Conservation (phyloP, 2,888 invertebrate genomes). For the Amphipyra tragopoginis region DNA sequence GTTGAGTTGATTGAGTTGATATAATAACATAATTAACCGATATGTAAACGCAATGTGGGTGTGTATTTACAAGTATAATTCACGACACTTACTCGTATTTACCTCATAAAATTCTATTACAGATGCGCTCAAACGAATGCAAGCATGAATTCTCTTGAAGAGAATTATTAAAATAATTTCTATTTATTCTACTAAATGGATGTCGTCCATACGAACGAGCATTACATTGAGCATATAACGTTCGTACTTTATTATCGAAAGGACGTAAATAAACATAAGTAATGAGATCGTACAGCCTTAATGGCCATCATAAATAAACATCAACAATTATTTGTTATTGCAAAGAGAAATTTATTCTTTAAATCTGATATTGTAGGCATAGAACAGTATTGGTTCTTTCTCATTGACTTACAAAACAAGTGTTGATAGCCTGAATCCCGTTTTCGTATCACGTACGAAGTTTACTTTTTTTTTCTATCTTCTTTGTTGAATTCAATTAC, state of each 20-base stretch:
- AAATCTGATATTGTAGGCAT: conserved; percentile 50
- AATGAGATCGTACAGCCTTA: conserved; percentile 39
- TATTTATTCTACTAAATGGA: not conserved
- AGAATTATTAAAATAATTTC: not conserved
- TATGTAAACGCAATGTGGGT: too few species aligned
- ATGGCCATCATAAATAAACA: conserved; percentile 54
- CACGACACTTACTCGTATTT: too few species aligned
- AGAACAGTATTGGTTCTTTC: conserved; percentile 60
- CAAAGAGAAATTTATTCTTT: conserved; percentile 54
- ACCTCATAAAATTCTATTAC: not conserved
- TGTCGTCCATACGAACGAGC: conserved; percentile 3
- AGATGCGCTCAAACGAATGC: not conserved
- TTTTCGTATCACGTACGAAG: conserved; percentile 82
- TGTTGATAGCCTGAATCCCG: conserved; percentile 75
- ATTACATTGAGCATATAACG: conserved; percentile 30
- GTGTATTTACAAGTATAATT: too few species aligned
- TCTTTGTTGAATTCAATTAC: conserved; percentile 85
- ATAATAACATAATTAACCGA: too few species aligned
- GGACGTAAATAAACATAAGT: conserved; percentile 48
- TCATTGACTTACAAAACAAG: conserved; percentile 83
- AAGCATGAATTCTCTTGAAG: not conserved
- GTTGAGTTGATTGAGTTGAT: too few species aligned
- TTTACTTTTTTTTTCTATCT: conserved; percentile 87
- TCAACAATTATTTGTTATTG: conserved; percentile 55
- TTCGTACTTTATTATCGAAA: conserved; percentile 36